Conservation (phyloP, 2,113 vertebrate genomes). For the Phocoena sinus region DNA sequence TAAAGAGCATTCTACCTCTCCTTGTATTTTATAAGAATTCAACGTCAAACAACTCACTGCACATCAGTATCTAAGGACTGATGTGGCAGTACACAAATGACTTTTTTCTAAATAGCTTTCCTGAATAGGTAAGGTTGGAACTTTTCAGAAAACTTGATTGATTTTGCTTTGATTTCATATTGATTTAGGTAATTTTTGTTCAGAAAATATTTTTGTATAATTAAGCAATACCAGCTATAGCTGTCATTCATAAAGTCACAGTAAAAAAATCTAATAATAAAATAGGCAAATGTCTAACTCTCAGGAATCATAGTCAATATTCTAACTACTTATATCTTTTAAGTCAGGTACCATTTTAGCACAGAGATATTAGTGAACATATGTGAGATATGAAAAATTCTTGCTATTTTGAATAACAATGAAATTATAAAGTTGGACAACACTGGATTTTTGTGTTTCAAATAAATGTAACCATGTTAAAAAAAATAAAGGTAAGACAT, state of each 20-base stretch:
- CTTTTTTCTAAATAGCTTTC: background rate
- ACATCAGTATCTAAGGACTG: background rate
- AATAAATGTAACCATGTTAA: background rate
- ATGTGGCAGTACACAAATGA: background rate
- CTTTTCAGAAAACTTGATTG: background rate
- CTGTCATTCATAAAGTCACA: background rate
- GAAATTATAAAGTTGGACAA: background rate
- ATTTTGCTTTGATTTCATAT: too few relatives aligned
- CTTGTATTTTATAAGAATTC: background rate
- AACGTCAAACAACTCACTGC: background rate
- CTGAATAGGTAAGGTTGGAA: background rate
- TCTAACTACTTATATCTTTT: background rate
- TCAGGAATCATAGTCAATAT: background rate
- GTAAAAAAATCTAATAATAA: background rate
- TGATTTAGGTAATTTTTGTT: conserved; percentile 2
- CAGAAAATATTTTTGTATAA: conserved; percentile 28
- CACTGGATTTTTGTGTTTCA: background rate
- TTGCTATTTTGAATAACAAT: background rate
- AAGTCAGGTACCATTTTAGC: background rate
- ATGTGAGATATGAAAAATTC: conserved; percentile 8
- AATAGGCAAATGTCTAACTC: background rate
- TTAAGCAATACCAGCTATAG: background rate
- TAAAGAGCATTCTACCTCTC: background rate
- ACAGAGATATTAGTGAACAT: background rate
- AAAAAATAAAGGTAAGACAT: background rate